A percentile compares a stretch with the other conserved stretches of the same genome.
Evolutionary conservation across 2,888 invertebrate genomes (phyloP).

Genomic region (Drosophila histrio): DNA sequence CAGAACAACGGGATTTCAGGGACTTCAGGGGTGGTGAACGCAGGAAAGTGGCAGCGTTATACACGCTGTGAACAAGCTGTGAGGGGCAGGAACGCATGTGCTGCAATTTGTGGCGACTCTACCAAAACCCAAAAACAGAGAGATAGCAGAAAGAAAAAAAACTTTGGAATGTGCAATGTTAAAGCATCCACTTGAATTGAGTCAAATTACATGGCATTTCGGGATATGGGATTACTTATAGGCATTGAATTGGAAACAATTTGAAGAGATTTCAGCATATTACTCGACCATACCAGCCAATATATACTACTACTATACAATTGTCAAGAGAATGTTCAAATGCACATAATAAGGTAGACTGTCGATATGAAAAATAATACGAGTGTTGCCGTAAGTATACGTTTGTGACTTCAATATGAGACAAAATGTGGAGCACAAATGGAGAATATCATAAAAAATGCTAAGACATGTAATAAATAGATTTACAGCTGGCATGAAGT

Average conservation of each 20-base stretch:
- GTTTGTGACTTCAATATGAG: not conserved
- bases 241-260: slow-evolving; percentile 57
- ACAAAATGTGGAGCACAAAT: not conserved
- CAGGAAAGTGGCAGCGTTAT: slow-evolving; percentile 21
- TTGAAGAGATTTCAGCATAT: slow-evolving; percentile 43
- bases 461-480: not conserved
- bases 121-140: not conserved
- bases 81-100: slow-evolving; percentile 43
- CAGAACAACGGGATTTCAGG: not conserved
- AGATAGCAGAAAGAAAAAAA: slow-evolving; percentile 37
- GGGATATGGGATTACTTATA: slow-evolving; percentile 47
- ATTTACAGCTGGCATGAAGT: not conserved
- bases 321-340: slow-evolving; percentile 2
- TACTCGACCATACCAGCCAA: slow-evolving; percentile 6
- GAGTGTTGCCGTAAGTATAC: not conserved
- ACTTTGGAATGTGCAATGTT: slow-evolving; percentile 50
- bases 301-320: no score
- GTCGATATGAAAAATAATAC: not conserved
- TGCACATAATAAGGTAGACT: slow-evolving; percentile 4
- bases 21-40: not conserved
- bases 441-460: slow-evolving; percentile 1
- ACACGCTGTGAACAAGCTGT: slow-evolving; percentile 50
- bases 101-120: slow-evolving; percentile 42
- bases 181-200: slow-evolving; percentile 49
- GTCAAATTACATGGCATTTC: slow-evolving; percentile 54